These are phyloP conservation scores for Agrochola litura DNA, from an alignment of 2,888 invertebrate species.

Conservation along the genomic window DNA sequence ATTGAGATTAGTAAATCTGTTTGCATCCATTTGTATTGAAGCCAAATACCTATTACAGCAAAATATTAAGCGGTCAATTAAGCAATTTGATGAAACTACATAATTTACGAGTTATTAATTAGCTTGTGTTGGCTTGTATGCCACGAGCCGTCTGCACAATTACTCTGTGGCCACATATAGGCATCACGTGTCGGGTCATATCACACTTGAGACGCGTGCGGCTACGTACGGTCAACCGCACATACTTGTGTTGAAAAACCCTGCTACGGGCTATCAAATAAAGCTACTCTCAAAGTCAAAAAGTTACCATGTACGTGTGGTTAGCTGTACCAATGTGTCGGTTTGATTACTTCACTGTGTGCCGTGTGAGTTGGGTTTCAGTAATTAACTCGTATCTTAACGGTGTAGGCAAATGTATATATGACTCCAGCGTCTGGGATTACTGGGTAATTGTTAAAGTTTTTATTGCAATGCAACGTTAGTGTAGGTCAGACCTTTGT, in stretches of 20 bases:
- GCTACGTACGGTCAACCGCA: conserved; percentile 37
- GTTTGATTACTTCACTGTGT: conserved; percentile 61
- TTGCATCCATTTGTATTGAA: not conserved
- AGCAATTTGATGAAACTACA: conserved; percentile 28
- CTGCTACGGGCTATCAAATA: conserved; percentile 27
- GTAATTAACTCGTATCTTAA: conserved; percentile 68
- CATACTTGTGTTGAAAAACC: conserved; percentile 2
- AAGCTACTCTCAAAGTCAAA: not conserved
- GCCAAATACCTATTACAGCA: not conserved
- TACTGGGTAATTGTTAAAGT: conserved; percentile 40
- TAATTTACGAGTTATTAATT: conserved; percentile 32
- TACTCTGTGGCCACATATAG: conserved; percentile 70
- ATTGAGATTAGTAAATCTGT: not conserved
- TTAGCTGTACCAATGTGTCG: conserved; percentile 58
- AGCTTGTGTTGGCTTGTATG: conserved; percentile 40
- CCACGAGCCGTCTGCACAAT: conserved; percentile 56
- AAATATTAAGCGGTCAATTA: conserved; percentile 24
- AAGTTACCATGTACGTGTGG: not conserved
- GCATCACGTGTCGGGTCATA: conserved; percentile 74
- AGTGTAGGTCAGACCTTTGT: conserved; percentile 19
- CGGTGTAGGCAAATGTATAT: conserved; percentile 48
- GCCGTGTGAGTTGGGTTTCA: conserved; percentile 66
- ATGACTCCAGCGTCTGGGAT: conserved; percentile 45
- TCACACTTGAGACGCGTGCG: conserved; percentile 78
- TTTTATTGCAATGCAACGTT: conserved; percentile 39